A percentile compares a stretch with the other conserved stretches of the same genome.
phyloP scores from a whole-genome alignment of 2,797 vertebrate species.

The Oreochromis grahami region DNA sequence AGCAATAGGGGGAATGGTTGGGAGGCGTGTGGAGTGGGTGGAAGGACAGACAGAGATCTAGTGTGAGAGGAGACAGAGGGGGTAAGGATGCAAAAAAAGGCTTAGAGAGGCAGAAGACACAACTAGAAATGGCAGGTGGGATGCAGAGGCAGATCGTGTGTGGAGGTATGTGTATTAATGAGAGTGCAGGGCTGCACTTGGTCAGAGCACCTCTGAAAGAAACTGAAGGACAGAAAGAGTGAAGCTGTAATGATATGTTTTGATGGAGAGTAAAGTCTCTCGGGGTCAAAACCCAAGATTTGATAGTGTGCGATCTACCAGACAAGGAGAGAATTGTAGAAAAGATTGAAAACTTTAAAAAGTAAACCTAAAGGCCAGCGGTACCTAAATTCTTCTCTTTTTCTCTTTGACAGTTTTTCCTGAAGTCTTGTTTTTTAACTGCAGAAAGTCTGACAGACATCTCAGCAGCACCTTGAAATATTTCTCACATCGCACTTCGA shows the following conservation, averaged over 20 bases:
- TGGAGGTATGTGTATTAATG: constrained; percentile 22
- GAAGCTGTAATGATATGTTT: neutral
- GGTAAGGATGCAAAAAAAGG: neutral
- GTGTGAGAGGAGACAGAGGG: neutral
- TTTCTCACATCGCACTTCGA: neutral
- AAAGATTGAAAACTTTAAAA: neutral
- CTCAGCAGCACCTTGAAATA: neutral
- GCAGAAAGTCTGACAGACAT: neutral
- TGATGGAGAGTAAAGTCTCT: neutral
- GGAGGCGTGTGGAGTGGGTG: neutral
- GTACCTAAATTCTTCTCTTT: neutral
- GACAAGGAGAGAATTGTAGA: neutral
- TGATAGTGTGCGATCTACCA: neutral
- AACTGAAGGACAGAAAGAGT: neutral
- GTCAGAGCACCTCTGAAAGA: neutral
- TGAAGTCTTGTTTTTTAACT: neutral
- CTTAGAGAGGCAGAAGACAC: neutral
- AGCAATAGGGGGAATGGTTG: neutral
- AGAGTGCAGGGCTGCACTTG: neutral
- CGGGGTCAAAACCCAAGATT: neutral
- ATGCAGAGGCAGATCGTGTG: neutral
- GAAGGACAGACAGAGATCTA: neutral
- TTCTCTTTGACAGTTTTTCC: neutral
- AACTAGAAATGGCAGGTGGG: constrained; percentile 4
- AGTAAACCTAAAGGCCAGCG: neutral